Conservation (phyloP, 2,113 vertebrate species). For the Tychaedon coryphoeus region DNA sequence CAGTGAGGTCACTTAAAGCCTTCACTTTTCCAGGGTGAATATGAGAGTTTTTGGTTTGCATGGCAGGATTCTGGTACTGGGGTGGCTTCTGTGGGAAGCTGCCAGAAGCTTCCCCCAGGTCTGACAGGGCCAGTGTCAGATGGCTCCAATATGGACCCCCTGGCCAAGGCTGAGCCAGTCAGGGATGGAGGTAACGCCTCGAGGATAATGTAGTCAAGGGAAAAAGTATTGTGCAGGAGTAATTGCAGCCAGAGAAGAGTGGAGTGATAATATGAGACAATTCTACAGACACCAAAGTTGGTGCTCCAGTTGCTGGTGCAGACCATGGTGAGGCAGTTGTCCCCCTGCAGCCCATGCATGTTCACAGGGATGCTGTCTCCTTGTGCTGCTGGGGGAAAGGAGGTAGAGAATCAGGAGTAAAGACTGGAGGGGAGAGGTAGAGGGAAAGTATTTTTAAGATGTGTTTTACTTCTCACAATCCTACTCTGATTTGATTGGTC, state of each 20-base stretch:
- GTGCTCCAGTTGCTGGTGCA: neutral
- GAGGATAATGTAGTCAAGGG: neutral
- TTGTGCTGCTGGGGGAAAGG: neutral
- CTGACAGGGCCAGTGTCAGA: neutral
- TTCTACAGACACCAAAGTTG: neutral
- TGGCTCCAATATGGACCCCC: neutral
- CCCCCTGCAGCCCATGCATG: neutral
- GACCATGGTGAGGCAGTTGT: neutral
- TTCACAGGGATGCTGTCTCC: neutral
- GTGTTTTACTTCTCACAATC: neutral
- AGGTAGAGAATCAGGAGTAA: neutral
- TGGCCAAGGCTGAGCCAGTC: neutral
- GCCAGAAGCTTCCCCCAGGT: neutral
- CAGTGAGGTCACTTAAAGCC: neutral
- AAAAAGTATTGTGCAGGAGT: neutral
- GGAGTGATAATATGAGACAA: neutral
- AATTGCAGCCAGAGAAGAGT: neutral
- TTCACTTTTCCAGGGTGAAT: neutral
- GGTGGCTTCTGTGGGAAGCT: neutral
- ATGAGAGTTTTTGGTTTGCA: neutral
- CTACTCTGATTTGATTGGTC: neutral
- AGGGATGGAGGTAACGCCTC: fast-evolving
- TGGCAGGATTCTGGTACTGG: neutral
- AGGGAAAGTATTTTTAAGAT: neutral
- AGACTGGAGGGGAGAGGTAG: neutral